These are phyloP conservation scores for Cotesia glomerata DNA, from an alignment of 1,140 invertebrate species.

Conservation along the genomic window DNA sequence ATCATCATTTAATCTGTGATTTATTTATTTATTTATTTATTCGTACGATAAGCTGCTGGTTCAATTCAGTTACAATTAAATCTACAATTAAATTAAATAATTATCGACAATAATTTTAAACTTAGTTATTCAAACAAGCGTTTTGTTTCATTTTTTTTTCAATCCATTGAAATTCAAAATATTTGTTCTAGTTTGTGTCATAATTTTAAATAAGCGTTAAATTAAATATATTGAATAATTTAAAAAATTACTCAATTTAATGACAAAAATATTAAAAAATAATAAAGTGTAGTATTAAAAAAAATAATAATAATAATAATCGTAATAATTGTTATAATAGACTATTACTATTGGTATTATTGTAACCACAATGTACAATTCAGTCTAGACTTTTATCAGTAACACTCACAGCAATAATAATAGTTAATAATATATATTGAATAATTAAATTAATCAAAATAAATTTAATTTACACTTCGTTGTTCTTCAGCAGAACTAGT, in stretches of 20 bases:
- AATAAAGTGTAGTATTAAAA: not conserved
- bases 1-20: too few relatives aligned
- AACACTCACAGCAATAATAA: slow-evolving; percentile 5
- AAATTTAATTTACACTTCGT: not conserved
- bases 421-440: too few relatives aligned
- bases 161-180: too few relatives aligned
- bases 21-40: too few relatives aligned
- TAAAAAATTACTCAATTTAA: not conserved
- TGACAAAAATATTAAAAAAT: not conserved
- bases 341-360: slow-evolving; percentile 13
- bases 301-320: slow-evolving; percentile 15
- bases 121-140: too few relatives aligned
- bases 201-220: not conserved
- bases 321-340: not conserved
- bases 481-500: not conserved
- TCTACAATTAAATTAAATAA: too few relatives aligned
- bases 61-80: too few relatives aligned
- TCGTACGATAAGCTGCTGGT: too few relatives aligned
- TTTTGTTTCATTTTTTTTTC: too few relatives aligned
- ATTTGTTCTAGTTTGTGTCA: too few relatives aligned
- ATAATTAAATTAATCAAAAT: not conserved
- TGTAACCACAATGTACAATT: slow-evolving; percentile 17
- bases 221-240: not conserved
- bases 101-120: too few relatives aligned
- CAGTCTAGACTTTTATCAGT: slow-evolving; percentile 26